These are phyloP conservation scores for Hypomecis atomaria DNA, from an alignment of 2,888 invertebrate genomes.

Conservation along the genomic window DNA sequence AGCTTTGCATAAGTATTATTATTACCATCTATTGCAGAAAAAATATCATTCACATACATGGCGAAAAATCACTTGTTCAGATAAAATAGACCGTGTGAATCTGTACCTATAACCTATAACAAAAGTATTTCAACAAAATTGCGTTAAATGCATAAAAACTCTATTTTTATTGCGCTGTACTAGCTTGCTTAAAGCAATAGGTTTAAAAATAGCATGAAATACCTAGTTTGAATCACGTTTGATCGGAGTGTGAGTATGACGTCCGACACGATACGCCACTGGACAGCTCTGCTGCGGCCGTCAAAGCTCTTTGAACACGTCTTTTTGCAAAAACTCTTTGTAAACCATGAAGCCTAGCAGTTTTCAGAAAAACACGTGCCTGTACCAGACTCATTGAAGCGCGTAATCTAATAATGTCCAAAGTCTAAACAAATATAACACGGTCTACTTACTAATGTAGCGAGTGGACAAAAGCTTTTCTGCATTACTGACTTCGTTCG, in stretches of 20 bases:
- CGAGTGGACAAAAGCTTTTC: constrained; percentile 15
- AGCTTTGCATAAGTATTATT: no score
- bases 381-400: constrained; percentile 31
- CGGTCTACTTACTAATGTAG: not conserved
- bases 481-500: not conserved
- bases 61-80: not conserved
- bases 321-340: constrained; percentile 39
- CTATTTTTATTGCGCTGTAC: no score
- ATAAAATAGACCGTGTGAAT: no score
- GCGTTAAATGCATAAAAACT: no score
- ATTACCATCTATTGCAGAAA: no score
- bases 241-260: constrained; percentile 33
- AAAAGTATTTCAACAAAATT: constrained; percentile 1
- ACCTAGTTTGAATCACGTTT: constrained; percentile 16
- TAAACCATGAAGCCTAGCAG: constrained; percentile 19
- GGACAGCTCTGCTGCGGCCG: constrained; percentile 58
- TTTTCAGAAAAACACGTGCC: constrained; percentile 53
- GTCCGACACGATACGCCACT: constrained; percentile 40
- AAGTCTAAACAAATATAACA: not conserved
- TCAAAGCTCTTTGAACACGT: constrained; percentile 73
- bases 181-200: constrained; percentile 5
- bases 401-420: constrained; percentile 6
- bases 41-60: no score
- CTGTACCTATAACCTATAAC: no score
- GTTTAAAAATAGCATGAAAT: not conserved